These are phyloP conservation scores for Sciurus vulgaris DNA, from an alignment of 2,797 vertebrate species.

Conservation along the genomic window DNA sequence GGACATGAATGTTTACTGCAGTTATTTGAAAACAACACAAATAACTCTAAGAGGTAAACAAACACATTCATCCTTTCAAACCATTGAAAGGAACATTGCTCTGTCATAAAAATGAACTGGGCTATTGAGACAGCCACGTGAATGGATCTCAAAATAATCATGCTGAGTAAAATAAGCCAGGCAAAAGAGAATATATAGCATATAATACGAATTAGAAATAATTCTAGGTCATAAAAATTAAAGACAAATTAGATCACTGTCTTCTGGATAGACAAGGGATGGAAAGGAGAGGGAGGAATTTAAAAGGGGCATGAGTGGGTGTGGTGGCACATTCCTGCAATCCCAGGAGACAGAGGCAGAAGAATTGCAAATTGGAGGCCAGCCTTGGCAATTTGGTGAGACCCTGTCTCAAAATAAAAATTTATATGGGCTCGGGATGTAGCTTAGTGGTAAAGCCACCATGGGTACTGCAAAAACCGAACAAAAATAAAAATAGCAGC, in stretches of 20 bases:
- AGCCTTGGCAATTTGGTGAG: no score
- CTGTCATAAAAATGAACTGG: neutral
- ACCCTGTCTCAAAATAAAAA: no score
- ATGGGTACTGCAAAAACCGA: no score
- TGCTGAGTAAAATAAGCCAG: neutral
- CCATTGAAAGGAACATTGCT: neutral
- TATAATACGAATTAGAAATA: neutral
- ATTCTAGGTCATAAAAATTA: neutral
- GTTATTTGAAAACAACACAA: neutral
- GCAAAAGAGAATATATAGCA: neutral
- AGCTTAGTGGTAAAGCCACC: no score
- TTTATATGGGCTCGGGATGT: no score
- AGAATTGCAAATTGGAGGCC: no score
- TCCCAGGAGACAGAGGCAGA: no score
- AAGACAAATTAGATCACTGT: neutral
- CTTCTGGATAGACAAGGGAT: neutral
- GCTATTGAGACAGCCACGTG: neutral
- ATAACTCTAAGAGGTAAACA: neutral
- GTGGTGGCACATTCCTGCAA: no score
- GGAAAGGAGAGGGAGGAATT: neutral
- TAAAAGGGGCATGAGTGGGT: neutral
- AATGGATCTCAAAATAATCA: conserved; percentile 1
- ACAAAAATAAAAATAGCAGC: no score
- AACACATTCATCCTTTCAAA: neutral
- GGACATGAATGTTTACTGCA: neutral